phyloP scores from a whole-genome alignment of 2,797 vertebrate genomes.

The Rhadinocentrus ornatus region DNA sequence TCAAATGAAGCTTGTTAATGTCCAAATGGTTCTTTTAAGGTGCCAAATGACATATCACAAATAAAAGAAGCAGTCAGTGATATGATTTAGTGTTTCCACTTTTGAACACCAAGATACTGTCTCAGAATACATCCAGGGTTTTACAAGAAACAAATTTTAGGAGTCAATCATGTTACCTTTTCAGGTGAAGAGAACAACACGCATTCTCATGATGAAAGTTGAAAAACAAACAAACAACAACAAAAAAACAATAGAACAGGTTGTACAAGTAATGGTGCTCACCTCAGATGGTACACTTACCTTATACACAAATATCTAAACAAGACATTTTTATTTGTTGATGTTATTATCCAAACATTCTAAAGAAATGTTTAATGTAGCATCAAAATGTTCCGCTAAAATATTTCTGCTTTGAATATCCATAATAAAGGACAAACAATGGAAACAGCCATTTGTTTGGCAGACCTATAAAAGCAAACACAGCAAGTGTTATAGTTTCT shows the following conservation, averaged over 20 bases:
- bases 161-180: neutral
- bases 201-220: too few relatives aligned
- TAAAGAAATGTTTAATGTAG: neutral
- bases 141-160: neutral
- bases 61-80: neutral
- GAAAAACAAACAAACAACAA: too few relatives aligned
- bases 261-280: too few relatives aligned
- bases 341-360: neutral
- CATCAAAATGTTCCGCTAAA: neutral
- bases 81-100: neutral
- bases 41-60: neutral
- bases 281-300: neutral
- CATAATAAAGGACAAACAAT: neutral
- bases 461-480: neutral
- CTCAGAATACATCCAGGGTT: neutral
- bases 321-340: neutral
- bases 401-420: neutral
- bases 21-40: neutral
- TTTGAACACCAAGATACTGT: neutral
- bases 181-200: neutral
- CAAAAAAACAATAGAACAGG: too few relatives aligned
- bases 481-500: neutral
- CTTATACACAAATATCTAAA: neutral
- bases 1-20: too few relatives aligned
- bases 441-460: neutral